A percentile compares a stretch with the other conserved stretches of the same genome.
Evolutionary conservation across 2,113 vertebrate genomes (phyloP).

Genomic region (Conger conger): DNA sequence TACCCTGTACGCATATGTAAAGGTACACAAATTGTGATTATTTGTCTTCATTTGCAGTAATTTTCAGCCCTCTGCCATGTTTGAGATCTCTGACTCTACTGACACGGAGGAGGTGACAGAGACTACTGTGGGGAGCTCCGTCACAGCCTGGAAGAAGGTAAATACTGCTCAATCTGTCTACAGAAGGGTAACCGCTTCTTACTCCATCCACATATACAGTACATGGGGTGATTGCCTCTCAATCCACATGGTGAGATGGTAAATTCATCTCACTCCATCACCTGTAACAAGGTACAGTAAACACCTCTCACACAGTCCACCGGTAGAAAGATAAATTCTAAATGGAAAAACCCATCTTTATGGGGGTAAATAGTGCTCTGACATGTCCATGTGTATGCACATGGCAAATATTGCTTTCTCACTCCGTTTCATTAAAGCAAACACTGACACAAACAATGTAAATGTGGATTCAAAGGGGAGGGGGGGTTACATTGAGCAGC

Average conservation of each 20-base stretch:
- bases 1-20: neutral
- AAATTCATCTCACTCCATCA: neutral
- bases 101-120: slow-evolving; percentile 63
- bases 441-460: neutral
- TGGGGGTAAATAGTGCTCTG: neutral
- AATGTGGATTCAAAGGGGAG: neutral
- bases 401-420: neutral
- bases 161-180: neutral
- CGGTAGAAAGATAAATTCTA: too few species aligned
- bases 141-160: slow-evolving; percentile 95
- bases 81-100: slow-evolving; percentile 65
- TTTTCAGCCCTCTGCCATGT: slow-evolving; percentile 81
- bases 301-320: neutral
- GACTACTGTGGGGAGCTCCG: slow-evolving; percentile 73
- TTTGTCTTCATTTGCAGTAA: slow-evolving; percentile 67
- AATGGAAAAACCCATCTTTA: neutral
- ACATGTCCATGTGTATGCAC: neutral
- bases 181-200: neutral
- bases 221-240: neutral
- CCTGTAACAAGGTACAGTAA: neutral
- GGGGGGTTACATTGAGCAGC: neutral
- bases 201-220: neutral
- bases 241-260: neutral
- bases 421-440: neutral
- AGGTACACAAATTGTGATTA: neutral